Conservation (phyloP, 2,888 invertebrate species). For the Mellilla xanthometata region DNA sequence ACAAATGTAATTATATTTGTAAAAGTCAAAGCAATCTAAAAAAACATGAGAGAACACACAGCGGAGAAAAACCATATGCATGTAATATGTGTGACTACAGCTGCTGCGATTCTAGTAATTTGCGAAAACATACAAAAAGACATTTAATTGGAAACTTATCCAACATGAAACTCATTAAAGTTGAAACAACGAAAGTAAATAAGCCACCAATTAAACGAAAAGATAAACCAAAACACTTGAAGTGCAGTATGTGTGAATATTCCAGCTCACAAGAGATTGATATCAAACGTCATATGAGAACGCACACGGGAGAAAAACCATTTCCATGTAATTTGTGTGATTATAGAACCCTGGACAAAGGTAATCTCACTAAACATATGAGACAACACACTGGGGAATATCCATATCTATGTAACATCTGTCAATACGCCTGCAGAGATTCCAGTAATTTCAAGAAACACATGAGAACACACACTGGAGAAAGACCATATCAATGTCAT, state of each 20-base stretch:
- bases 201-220: no score
- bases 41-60: slow-evolving; percentile 9
- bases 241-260: slow-evolving; percentile 9
- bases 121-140: slow-evolving; percentile 8
- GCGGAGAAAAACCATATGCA: slow-evolving; percentile 8
- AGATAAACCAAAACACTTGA: no score
- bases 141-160: no score
- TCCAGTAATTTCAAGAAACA: slow-evolving; percentile 19
- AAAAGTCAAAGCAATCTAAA: slow-evolving; percentile 5
- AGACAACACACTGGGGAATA: slow-evolving; percentile 15
- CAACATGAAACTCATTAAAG: no score
- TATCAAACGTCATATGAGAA: slow-evolving; percentile 11
- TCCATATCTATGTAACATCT: slow-evolving; percentile 10
- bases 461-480: slow-evolving; percentile 11
- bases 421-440: slow-evolving; percentile 12
- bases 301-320: slow-evolving; percentile 12
- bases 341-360: slow-evolving; percentile 14
- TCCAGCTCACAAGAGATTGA: slow-evolving; percentile 9
- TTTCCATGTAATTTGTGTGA: slow-evolving; percentile 5
- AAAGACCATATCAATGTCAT: slow-evolving; percentile 8
- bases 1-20: slow-evolving; percentile 4
- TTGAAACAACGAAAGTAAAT: no score
- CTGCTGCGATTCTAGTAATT: slow-evolving; percentile 10
- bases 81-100: slow-evolving; percentile 7
- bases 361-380: slow-evolving; percentile 15